phyloP scores from a whole-genome alignment of 2,113 vertebrate genomes.

The Cercopithecus mona region DNA sequence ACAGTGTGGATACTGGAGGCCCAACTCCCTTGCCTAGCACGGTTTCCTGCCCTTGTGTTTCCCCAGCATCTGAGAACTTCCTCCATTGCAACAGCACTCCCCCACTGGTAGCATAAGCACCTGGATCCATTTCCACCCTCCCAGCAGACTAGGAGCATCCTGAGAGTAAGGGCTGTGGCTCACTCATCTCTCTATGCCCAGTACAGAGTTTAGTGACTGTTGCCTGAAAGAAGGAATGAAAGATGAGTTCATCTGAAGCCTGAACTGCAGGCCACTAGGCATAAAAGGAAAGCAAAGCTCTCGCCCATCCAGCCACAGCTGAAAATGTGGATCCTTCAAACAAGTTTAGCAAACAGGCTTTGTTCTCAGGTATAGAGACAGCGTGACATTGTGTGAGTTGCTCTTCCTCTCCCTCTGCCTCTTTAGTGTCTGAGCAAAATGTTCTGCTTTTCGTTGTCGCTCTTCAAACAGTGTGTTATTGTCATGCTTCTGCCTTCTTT shows the following conservation, averaged over 20 bases:
- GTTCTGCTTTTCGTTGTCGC: slow-evolving; percentile 34
- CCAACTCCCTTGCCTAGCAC: accelerated
- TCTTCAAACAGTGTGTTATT: slow-evolving; percentile 57
- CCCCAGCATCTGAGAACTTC: not conserved
- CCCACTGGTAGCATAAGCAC: accelerated
- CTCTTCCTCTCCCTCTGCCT: not conserved
- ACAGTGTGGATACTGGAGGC: too few relatives aligned
- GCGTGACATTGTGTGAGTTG: not conserved
- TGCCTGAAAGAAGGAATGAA: not conserved
- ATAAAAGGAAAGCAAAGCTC: not conserved
- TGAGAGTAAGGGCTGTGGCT: not conserved
- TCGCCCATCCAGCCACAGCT: not conserved
- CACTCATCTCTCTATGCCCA: accelerated
- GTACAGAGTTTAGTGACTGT: not conserved
- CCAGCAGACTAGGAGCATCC: accelerated
- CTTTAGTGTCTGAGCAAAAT: slow-evolving; percentile 48
- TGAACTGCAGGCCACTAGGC: not conserved
- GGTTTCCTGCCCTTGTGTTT: too few relatives aligned
- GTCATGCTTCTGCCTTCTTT: slow-evolving; percentile 39
- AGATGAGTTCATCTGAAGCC: not conserved
- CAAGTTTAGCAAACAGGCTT: not conserved
- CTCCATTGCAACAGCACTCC: not conserved
- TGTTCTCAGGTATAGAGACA: not conserved
- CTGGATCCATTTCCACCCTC: not conserved
- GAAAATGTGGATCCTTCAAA: not conserved